These are phyloP conservation scores for Monopis laevigella DNA, from an alignment of 2,888 invertebrate species.

Conservation along the genomic window DNA sequence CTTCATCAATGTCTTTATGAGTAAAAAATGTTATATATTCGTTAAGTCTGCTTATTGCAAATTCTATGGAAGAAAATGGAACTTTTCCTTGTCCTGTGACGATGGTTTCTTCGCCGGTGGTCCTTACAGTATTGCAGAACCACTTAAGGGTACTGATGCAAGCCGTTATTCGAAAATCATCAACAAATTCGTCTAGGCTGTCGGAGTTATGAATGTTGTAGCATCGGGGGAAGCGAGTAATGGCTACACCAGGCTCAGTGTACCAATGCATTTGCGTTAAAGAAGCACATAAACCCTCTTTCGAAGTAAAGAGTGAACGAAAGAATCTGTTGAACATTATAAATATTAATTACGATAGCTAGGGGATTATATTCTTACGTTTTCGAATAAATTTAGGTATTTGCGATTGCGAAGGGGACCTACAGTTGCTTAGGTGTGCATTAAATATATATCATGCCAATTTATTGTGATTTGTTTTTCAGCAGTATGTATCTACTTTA, in stretches of 20 bases:
- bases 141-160: slow-evolving; percentile 86
- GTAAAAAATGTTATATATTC: slow-evolving; percentile 79
- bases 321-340: slow-evolving; percentile 76
- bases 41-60: slow-evolving; percentile 81
- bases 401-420: too few relatives aligned
- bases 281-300: slow-evolving; percentile 84
- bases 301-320: slow-evolving; percentile 89
- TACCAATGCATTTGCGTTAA: slow-evolving; percentile 88
- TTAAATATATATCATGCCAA: too few relatives aligned
- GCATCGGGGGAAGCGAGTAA: slow-evolving; percentile 86
- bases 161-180: slow-evolving; percentile 90
- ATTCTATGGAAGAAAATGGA: slow-evolving; percentile 80
- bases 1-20: slow-evolving; percentile 81
- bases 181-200: slow-evolving; percentile 83
- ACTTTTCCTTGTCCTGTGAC: slow-evolving; percentile 72
- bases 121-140: slow-evolving; percentile 69
- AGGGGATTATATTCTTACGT: too few relatives aligned
- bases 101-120: slow-evolving; percentile 62
- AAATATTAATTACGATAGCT: too few relatives aligned
- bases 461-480: too few relatives aligned
- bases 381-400: too few relatives aligned
- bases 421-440: too few relatives aligned
- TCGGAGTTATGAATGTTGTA: slow-evolving; percentile 85
- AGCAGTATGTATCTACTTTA: not conserved
- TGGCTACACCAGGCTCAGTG: slow-evolving; percentile 81